Percentiles rank a stretch among this genome's conserved stretches.
These are phyloP conservation scores for Mystacides longicornis DNA, from an alignment of 2,888 invertebrate species.

Conservation along the genomic window DNA sequence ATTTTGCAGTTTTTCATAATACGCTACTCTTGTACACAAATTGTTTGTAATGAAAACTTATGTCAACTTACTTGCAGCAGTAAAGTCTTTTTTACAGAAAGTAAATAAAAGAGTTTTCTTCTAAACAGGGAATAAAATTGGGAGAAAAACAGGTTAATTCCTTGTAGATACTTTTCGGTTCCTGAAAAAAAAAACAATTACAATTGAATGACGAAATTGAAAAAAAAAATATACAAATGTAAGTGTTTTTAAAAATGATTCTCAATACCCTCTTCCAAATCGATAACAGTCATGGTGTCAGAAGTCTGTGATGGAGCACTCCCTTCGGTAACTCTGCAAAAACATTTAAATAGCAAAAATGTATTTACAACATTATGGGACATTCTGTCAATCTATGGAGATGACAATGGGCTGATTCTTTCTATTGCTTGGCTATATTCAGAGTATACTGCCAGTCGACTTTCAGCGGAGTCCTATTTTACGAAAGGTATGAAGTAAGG, in stretches of 20 bases:
- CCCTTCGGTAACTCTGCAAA: not conserved
- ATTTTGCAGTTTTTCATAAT: too few relatives aligned
- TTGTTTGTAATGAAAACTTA: too few relatives aligned
- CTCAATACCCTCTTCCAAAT: not conserved
- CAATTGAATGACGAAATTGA: not conserved
- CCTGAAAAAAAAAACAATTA: not conserved
- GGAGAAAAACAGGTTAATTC: not conserved
- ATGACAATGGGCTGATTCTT: too few relatives aligned
- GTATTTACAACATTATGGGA: too few relatives aligned
- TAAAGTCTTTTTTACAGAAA: not conserved
- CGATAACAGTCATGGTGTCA: not conserved
- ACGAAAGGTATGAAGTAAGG: too few relatives aligned
- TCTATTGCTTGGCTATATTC: too few relatives aligned
- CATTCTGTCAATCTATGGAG: too few relatives aligned
- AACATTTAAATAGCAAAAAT: too few relatives aligned
- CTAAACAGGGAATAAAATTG: not conserved
- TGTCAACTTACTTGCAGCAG: not conserved
- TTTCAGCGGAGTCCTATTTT: too few relatives aligned
- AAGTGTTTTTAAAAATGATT: not conserved
- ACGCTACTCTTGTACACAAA: too few relatives aligned
- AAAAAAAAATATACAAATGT: not conserved
- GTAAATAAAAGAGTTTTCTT: slow-evolving; percentile 13
- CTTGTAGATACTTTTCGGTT: not conserved
- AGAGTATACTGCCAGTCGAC: too few relatives aligned
- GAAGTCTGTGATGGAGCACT: not conserved